These are phyloP conservation scores for Calephelis perditalis DNA, from an alignment of 2,888 invertebrate species.

Conservation along the genomic window DNA sequence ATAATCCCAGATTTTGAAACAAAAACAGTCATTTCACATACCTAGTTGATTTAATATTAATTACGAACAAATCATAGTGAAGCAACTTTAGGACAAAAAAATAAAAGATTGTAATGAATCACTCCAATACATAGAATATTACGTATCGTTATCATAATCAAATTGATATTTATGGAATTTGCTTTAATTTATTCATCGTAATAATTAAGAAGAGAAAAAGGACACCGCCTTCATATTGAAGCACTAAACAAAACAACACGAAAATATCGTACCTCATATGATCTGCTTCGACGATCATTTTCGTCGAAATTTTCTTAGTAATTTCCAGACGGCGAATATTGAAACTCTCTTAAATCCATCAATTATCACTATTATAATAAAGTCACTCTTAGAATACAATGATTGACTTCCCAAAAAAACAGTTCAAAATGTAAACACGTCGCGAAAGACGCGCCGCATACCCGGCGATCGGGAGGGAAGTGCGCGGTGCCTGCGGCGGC, in stretches of 20 bases:
- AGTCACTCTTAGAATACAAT: conserved; percentile 54
- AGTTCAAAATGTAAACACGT: conserved; percentile 68
- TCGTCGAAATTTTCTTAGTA: conserved; percentile 66
- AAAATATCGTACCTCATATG: conserved; percentile 71
- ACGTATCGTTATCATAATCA: no score
- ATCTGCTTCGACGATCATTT: conserved; percentile 76
- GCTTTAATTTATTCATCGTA: no score
- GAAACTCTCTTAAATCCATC: conserved; percentile 62
- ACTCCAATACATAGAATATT: no score
- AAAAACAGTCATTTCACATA: no score
- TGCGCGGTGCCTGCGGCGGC: conserved; percentile 74
- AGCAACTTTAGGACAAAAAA: no score
- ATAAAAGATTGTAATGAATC: no score
- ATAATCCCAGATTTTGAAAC: no score
- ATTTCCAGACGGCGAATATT: conserved; percentile 50
- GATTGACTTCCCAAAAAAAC: conserved; percentile 54
- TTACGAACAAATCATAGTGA: no score
- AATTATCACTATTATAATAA: conserved; percentile 56
- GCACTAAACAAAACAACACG: conserved; percentile 40
- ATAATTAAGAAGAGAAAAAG: conserved; percentile 28
- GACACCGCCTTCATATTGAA: conserved; percentile 25
- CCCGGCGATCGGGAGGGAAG: conserved; percentile 69
- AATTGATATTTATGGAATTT: no score
- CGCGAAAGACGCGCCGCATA: conserved; percentile 72
- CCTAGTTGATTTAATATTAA: no score